Conservation (phyloP, 2,888 invertebrate genomes). For the Thymelicus lineola region DNA sequence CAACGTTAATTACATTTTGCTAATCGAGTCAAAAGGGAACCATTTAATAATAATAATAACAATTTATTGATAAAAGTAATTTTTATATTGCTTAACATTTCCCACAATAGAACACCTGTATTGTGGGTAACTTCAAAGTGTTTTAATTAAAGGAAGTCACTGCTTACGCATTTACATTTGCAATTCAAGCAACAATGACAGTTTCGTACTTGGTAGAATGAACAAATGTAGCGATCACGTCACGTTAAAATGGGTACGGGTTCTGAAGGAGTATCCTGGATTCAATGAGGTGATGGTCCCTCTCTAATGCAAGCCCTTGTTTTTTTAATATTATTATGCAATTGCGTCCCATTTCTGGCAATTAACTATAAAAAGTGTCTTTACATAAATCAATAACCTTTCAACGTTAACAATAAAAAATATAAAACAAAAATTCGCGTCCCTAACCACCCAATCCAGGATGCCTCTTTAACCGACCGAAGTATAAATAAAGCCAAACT, state of each 20-base stretch:
- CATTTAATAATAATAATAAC: no score
- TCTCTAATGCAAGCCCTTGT: no score
- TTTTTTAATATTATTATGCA: no score
- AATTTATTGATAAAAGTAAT: no score
- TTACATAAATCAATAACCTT: no score
- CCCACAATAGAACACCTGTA: no score
- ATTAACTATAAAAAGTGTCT: no score
- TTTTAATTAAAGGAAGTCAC: background rate
- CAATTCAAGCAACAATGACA: slow-evolving; percentile 3
- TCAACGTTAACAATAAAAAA: background rate
- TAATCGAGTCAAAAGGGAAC: no score
- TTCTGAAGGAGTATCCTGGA: slow-evolving; percentile 1
- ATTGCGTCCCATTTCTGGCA: background rate
- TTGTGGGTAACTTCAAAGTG: no score
- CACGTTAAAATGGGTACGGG: background rate
- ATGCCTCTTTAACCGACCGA: background rate
- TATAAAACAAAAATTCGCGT: no score
- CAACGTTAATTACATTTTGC: background rate
- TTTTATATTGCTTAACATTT: no score
- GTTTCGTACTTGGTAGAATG: slow-evolving; percentile 2
- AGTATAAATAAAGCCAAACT: slow-evolving; percentile 11
- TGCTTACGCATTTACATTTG: background rate
- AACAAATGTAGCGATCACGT: slow-evolving; percentile 33
- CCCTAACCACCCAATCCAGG: background rate
- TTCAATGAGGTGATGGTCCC: background rate